phyloP scores from a whole-genome alignment of 2,113 vertebrate genomes.

The Pygoscelis antarcticus region DNA sequence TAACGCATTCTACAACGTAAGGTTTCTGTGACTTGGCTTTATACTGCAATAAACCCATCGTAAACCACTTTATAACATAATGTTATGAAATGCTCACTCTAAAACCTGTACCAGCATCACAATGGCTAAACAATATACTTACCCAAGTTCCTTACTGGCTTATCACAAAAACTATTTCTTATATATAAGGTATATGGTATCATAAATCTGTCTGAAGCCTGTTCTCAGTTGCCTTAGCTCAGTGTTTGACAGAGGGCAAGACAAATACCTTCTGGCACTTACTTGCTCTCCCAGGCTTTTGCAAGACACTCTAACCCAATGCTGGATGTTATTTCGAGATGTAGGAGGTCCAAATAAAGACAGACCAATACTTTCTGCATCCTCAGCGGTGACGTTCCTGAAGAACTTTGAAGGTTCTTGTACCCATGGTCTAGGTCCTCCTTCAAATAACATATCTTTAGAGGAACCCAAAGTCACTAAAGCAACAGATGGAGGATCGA shows the following conservation, averaged over 20 bases:
- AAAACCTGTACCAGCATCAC: not conserved
- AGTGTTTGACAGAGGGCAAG: not conserved
- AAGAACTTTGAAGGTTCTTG: constrained; percentile 95
- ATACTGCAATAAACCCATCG: not conserved
- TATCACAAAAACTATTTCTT: not conserved
- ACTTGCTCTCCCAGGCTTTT: constrained; percentile 90
- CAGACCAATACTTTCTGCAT: constrained; percentile 72
- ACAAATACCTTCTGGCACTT: not conserved
- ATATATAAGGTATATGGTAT: not conserved
- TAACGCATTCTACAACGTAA: not conserved
- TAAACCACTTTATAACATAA: not conserved
- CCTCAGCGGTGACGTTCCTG: constrained; percentile 80
- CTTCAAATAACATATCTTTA: constrained; percentile 93
- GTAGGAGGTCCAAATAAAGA: constrained; percentile 71
- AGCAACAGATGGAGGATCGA: constrained; percentile 86
- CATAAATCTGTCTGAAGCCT: not conserved
- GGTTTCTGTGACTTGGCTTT: not conserved
- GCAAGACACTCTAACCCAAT: constrained; percentile 86
- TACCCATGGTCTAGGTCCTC: constrained; percentile 91
- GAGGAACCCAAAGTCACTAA: constrained; percentile 94
- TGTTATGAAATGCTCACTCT: not conserved
- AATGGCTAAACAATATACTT: not conserved
- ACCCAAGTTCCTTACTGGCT: not conserved
- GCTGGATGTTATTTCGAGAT: constrained; percentile 82
- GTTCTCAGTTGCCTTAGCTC: not conserved